Percentiles rank a stretch among this genome's conserved stretches.
Evolutionary conservation across 1,140 invertebrate genomes (phyloP).

Genomic region (Drosophila bifasciata): DNA sequence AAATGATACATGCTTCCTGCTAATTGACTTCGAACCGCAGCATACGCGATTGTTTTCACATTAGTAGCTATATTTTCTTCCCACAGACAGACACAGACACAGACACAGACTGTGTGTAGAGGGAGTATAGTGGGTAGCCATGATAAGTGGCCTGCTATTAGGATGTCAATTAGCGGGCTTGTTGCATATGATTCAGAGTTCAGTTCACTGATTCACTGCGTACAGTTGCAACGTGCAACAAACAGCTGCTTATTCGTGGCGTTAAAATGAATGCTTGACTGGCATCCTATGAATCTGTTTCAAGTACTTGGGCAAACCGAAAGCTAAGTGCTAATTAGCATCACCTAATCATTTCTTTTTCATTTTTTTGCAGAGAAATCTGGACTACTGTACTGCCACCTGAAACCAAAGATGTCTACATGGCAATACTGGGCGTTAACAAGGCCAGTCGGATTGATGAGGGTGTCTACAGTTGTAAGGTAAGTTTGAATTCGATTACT

Average conservation of each 20-base stretch:
- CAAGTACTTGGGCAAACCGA: constrained; percentile 59
- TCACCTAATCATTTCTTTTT: constrained; percentile 14
- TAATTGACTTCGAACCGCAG: constrained; percentile 80
- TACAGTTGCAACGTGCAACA: constrained; percentile 6
- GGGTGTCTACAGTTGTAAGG: constrained; percentile 90
- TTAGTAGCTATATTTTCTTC: constrained; percentile 78
- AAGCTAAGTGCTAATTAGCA: constrained; percentile 65
- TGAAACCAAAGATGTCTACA: constrained; percentile 88
- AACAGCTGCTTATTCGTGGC: constrained; percentile 32
- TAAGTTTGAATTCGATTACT: constrained; percentile 40
- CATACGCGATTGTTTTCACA: constrained; percentile 81
- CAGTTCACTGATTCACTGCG: no score
- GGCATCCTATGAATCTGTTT: constrained; percentile 33
- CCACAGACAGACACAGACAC: no score
- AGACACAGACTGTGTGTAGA: background rate
- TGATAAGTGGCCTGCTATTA: constrained; percentile 77
- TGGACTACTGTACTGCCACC: constrained; percentile 87
- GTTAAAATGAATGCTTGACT: constrained; percentile 68
- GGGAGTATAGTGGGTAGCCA: background rate
- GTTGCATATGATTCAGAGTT: constrained; percentile 60
- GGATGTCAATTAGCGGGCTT: constrained; percentile 71
- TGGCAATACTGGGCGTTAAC: constrained; percentile 88
- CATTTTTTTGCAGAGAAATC: constrained; percentile 85
- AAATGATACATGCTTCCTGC: constrained; percentile 69
- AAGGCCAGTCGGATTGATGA: constrained; percentile 88